Evolutionary conservation across 2,888 invertebrate genomes (phyloP).

Genomic region (Nomada ruficornis): DNA sequence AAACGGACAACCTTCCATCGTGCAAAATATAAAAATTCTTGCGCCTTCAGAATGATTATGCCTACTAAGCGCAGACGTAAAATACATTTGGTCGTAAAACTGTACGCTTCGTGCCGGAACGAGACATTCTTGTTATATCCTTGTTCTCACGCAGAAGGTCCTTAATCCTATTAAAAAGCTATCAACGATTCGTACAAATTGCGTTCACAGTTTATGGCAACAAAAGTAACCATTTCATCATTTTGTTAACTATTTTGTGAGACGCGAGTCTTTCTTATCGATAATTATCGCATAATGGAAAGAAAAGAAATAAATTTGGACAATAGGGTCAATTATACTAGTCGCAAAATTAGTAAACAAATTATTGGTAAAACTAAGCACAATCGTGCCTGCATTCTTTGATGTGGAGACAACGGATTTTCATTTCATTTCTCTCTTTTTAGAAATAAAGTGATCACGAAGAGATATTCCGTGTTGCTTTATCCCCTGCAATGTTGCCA

Average conservation of each 20-base stretch:
- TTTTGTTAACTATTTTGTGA: conserved; percentile 41
- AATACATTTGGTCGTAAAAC: conserved; percentile 79
- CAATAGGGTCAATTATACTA: conserved; percentile 48
- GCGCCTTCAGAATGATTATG: conserved; percentile 69
- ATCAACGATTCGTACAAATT: conserved; percentile 72
- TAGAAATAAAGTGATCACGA: conserved; percentile 45
- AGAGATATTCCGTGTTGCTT: conserved; percentile 52
- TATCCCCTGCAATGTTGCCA: conserved; percentile 64
- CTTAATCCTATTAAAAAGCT: conserved; percentile 73
- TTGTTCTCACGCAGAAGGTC: conserved; percentile 58
- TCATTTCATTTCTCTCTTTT: conserved; percentile 16
- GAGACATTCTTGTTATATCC: conserved; percentile 39
- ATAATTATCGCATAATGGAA: conserved; percentile 46
- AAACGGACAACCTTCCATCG: conserved; percentile 63
- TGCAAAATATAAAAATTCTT: conserved; percentile 66
- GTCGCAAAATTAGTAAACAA: conserved; percentile 57
- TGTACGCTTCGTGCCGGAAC: conserved; percentile 67
- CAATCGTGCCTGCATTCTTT: conserved; percentile 45
- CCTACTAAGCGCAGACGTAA: conserved; percentile 70
- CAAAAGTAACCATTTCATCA: conserved; percentile 60
- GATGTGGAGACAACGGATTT: conserved; percentile 28
- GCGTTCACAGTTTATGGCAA: conserved; percentile 71
- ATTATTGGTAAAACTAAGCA: conserved; percentile 60
- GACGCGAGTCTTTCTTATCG: conserved; percentile 54
- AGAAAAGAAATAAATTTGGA: conserved; percentile 45